Conservation (phyloP, 2,113 vertebrate genomes). For the Aepyceros melampus region DNA sequence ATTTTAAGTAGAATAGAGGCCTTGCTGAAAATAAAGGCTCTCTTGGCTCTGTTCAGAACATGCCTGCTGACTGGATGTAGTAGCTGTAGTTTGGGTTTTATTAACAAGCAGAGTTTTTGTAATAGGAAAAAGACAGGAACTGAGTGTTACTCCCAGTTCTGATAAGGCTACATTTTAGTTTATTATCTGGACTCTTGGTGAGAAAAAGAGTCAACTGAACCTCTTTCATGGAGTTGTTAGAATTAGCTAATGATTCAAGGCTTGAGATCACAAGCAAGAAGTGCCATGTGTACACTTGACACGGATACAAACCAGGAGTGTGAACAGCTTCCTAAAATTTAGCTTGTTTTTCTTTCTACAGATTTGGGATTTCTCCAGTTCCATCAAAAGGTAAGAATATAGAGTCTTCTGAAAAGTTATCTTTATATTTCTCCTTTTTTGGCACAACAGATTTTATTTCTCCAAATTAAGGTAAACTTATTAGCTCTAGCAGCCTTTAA, state of each 20-base stretch:
- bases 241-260: slow-evolving; percentile 77
- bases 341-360: slow-evolving; percentile 64
- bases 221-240: slow-evolving; percentile 74
- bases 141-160: slow-evolving; percentile 5
- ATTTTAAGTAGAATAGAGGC: slow-evolving; percentile 29
- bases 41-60: background rate
- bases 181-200: slow-evolving; percentile 47
- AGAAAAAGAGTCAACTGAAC: slow-evolving; percentile 47
- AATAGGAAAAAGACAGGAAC: slow-evolving; percentile 30
- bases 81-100: slow-evolving; percentile 68
- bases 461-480: background rate
- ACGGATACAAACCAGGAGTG: slow-evolving; percentile 39
- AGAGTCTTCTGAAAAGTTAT: slow-evolving; percentile 9
- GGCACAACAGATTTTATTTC: background rate
- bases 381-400: slow-evolving; percentile 82
- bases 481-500: background rate
- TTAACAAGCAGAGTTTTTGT: slow-evolving; percentile 29
- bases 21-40: background rate
- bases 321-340: slow-evolving; percentile 65
- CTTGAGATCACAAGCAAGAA: slow-evolving; percentile 72
- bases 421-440: slow-evolving; percentile 15
- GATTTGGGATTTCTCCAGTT: slow-evolving; percentile 80
- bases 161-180: slow-evolving; percentile 33
- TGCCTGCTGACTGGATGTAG: background rate
- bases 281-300: slow-evolving; percentile 65